Evolutionary conservation across 2,888 invertebrate species (phyloP).

Genomic region (Tromatobia lineatoria): DNA sequence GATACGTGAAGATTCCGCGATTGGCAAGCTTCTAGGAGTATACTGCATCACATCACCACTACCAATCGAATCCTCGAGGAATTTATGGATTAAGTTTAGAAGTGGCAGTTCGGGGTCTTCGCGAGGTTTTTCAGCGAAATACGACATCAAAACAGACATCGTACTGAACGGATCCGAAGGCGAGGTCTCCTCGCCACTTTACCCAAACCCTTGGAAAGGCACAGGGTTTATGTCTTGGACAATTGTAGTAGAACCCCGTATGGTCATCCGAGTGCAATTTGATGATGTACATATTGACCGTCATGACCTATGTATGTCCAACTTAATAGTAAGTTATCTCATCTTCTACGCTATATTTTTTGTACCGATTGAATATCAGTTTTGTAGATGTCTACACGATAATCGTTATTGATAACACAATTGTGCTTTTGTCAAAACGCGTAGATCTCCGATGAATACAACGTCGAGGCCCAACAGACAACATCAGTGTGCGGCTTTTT

Average conservation of each 20-base stretch:
- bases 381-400: neutral
- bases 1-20: constrained; percentile 89
- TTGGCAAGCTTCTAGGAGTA: constrained; percentile 90
- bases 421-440: neutral
- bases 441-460: constrained; percentile 92
- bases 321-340: constrained; percentile 60
- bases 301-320: constrained; percentile 59
- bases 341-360: neutral
- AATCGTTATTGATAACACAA: neutral
- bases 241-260: constrained; percentile 88
- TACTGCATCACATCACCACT: constrained; percentile 90
- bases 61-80: constrained; percentile 86
- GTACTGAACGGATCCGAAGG: constrained; percentile 90
- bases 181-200: constrained; percentile 92
- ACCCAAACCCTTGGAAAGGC: constrained; percentile 87
- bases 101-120: constrained; percentile 88
- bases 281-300: constrained; percentile 85
- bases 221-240: constrained; percentile 89
- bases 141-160: constrained; percentile 89
- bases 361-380: neutral
- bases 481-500: constrained; percentile 87
- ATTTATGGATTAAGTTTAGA: constrained; percentile 92
- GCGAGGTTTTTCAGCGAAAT: constrained; percentile 92
- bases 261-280: constrained; percentile 87
- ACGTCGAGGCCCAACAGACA: constrained; percentile 88